phyloP scores from a whole-genome alignment of 2,888 invertebrate species.

The Thera obeliscata region DNA sequence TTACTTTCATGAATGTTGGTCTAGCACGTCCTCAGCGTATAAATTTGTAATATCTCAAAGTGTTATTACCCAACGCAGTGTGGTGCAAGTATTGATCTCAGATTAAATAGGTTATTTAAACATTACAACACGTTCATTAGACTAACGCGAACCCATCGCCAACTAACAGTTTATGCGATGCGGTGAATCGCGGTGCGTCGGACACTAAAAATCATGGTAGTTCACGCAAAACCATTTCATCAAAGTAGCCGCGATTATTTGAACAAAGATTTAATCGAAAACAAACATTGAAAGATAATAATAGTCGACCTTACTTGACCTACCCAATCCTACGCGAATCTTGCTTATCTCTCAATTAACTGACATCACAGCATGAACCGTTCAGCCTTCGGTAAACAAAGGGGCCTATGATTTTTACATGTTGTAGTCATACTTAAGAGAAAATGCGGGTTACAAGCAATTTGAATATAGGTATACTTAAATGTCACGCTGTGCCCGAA shows the following conservation, averaged over 20 bases:
- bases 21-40: slow-evolving; percentile 34
- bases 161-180: slow-evolving; percentile 45
- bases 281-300: slow-evolving; percentile 18
- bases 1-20: slow-evolving; percentile 20
- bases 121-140: slow-evolving; percentile 58
- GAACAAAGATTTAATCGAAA: slow-evolving; percentile 16
- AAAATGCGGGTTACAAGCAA: too few relatives aligned
- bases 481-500: too few relatives aligned
- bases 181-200: slow-evolving; percentile 23
- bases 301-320: slow-evolving; percentile 31
- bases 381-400: slow-evolving; percentile 14
- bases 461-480: too few relatives aligned
- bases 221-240: slow-evolving; percentile 27
- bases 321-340: slow-evolving; percentile 17
- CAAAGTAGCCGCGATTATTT: slow-evolving; percentile 15
- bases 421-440: too few relatives aligned
- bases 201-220: slow-evolving; percentile 33
- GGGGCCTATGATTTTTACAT: neutral
- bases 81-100: slow-evolving; percentile 46
- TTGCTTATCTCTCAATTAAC: slow-evolving; percentile 3
- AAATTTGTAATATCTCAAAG: slow-evolving; percentile 38
- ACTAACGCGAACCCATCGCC: slow-evolving; percentile 47
- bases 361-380: slow-evolving; percentile 1
- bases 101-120: slow-evolving; percentile 66
- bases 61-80: slow-evolving; percentile 43